Base-by-base conservation (phyloP, 2,797 vertebrate genomes). In the Phrynocephalus forsythii region DNA sequence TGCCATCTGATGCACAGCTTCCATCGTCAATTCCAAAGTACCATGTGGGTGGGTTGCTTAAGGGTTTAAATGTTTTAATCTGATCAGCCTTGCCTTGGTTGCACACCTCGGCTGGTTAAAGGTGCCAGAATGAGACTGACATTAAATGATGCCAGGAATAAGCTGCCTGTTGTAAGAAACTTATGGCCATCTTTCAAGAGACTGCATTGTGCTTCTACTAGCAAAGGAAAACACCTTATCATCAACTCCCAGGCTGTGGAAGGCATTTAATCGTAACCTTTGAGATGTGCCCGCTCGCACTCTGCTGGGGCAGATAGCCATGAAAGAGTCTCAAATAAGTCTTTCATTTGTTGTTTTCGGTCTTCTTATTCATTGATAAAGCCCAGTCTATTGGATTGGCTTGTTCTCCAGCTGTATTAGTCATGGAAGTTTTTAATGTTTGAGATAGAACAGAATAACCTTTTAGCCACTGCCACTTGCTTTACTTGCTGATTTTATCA, bases 211-310 rank as follows among this genome's bases (percentile, higher is more conserved):
- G 90, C 89, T 92, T 85, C 83, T 84, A 87, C 89, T 91, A 94
- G 91, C 89, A 95, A 87, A 93, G 91, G 87, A 91, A 90, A 85
- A 93, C 87, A 90, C 90, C 67, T 93, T 94, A 93, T 94, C 95
- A 88, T 88, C 94, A 84, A 84, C 92, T 94, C 92, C 91, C 89
- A 91, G 90, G 83, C 91, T 94, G 91, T 95, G 94, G 94, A 44
- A 93, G 90, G 86, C 87, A 90, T 91, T 95, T 87, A 92, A 94
- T 93, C 92, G 87, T 85, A 79, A 89, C 77, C 89, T 92, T 94
- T 93, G 88, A 95, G 93, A 73, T 88, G 79, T 83, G 75, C 60
- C 67, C 82, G 67, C 89, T 92, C 86, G 68, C 44, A 67, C 84
- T 93, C 5, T 87, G 72, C 78, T 85, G 86, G 84, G 92, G 91